These are phyloP conservation scores for Drosophila fulvimacula DNA, from an alignment of 2,888 invertebrate genomes.

Conservation along the genomic window DNA sequence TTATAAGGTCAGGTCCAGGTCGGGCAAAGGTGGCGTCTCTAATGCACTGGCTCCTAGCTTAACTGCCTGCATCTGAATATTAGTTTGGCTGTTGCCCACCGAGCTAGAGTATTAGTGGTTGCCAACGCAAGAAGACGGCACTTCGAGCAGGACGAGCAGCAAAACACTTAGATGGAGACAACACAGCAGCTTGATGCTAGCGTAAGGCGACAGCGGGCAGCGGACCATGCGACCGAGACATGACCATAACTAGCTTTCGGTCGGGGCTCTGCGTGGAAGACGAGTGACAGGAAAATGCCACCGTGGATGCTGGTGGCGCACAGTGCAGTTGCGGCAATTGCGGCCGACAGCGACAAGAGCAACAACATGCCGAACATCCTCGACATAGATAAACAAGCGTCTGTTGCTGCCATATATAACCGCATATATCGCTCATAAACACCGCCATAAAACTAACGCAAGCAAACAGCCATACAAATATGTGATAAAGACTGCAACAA, in stretches of 20 bases:
- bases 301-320: constrained; percentile 22
- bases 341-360: constrained; percentile 18
- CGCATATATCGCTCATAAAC: constrained; percentile 75
- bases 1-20: constrained; percentile 11
- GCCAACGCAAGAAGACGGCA: constrained; percentile 42
- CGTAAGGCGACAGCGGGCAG: constrained; percentile 17
- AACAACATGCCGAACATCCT: constrained; percentile 28
- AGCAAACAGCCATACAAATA: constrained; percentile 65
- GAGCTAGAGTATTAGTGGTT: constrained; percentile 48
- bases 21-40: constrained; percentile 18
- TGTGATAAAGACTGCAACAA: constrained; percentile 63
- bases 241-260: constrained; percentile 65
- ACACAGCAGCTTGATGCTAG: neutral
- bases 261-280: constrained; percentile 51
- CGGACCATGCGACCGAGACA: constrained; percentile 22
- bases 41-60: neutral
- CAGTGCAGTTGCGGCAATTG: constrained; percentile 33
- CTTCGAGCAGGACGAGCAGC: neutral
- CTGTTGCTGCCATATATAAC: constrained; percentile 55
- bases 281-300: constrained; percentile 65
- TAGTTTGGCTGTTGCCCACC: constrained; percentile 11
- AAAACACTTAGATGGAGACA: neutral
- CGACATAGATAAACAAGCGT: constrained; percentile 66
- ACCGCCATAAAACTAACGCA: constrained; percentile 67
- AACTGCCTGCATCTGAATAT: constrained; percentile 7